Base-by-base conservation (phyloP, 2,888 invertebrate species). In the Microplitis deprimator region DNA sequence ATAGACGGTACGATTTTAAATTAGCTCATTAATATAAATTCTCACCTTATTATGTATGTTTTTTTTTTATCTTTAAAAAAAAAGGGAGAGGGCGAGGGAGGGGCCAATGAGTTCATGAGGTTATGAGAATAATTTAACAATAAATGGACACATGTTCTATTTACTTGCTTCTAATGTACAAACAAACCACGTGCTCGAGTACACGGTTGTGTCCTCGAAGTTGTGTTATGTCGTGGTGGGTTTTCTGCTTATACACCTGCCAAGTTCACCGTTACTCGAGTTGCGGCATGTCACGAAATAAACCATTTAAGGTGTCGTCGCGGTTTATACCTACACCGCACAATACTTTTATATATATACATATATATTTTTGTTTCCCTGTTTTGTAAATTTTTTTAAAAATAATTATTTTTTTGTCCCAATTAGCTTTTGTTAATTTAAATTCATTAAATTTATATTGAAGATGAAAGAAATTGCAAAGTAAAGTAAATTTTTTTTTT, bases 221-320 rank as follows among this genome's bases (percentile, higher is more conserved):
- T 29, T 29, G 29, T 29, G 29, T 29, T 50, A 7, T 50, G 50
- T 50, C 64, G 70, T 70, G 29, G 59, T 70, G 59, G 70, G n/a
- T 60, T 70, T 70, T 70, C 60, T 60, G 69, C 59, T 70, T 70
- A 41, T 70, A 41, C 83, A 83, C 82, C 81, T 82, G 82, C 78
- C 82, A 76, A 79, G 79, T 81, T 77, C 78, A 85, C 84, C 83
- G 84, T 85, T 85, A 71, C 79, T 68, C 69, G 67, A 72, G 71
- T 75, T 78, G 77, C 70, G 77, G 74, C 67, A 68, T 79, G 81
- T 77, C 79, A 76, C 77, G 81, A 83, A 82, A 20, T 20, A 20
- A 83, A 79, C 74, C 79, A 82, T 77, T 79, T 77, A 81, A 79
- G 78, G 78, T 76, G 71, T 80, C 78, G 78, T 69, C 59, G 70